A percentile compares a stretch with the other conserved stretches of the same genome.
Evolutionary conservation across 2,113 vertebrate genomes (phyloP).

Genomic region (Actenoides hombroni): DNA sequence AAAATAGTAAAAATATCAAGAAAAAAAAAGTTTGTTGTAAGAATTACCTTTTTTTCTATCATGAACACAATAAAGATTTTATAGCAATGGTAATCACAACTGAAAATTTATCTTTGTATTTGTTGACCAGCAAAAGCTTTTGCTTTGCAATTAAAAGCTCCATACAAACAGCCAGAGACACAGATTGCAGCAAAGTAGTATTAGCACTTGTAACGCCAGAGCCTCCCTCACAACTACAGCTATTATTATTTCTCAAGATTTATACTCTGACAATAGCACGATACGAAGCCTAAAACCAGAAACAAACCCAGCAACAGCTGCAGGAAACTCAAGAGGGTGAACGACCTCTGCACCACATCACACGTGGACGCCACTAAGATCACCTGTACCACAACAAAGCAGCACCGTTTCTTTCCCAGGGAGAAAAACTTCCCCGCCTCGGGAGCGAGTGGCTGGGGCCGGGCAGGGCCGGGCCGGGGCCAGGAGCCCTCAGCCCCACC

Average conservation of each 20-base stretch:
- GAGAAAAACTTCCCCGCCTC: neutral
- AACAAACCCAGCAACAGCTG: neutral
- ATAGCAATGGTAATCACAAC: fast-evolving
- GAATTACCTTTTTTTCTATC: neutral
- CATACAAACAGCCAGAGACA: fast-evolving
- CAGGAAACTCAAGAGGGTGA: neutral
- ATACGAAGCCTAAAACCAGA: fast-evolving
- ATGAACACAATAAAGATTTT: neutral
- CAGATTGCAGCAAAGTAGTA: fast-evolving
- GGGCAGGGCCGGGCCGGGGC: neutral
- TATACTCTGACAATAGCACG: fast-evolving
- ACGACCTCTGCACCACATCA: neutral
- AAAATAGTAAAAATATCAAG: neutral
- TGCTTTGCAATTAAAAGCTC: neutral
- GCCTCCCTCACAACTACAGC: no score
- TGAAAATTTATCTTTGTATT: neutral
- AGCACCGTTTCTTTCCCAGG: neutral
- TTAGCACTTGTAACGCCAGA: neutral
- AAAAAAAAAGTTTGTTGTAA: neutral
- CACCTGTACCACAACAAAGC: neutral
- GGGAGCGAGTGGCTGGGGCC: neutral
- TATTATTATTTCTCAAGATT: neutral
- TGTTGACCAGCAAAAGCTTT: neutral
- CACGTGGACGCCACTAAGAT: fast-evolving
- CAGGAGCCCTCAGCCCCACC: neutral